Conservation (phyloP, 2,888 invertebrate species). For the Drosophila mulleri region DNA sequence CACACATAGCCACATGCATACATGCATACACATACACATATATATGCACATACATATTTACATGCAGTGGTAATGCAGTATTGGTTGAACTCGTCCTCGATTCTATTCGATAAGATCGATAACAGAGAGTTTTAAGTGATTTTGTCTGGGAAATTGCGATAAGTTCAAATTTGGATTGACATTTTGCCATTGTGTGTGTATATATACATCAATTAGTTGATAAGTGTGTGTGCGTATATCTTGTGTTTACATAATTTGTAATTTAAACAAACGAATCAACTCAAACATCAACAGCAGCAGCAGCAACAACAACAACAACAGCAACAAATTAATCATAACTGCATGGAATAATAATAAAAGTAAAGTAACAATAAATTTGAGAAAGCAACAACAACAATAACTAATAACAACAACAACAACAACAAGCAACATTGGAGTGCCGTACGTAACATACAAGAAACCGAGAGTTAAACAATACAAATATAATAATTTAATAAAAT, state of each 20-base stretch:
- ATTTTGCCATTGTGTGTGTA: background rate
- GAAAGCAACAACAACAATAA: constrained; percentile 11
- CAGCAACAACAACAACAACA: constrained; percentile 37
- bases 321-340: constrained; percentile 35
- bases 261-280: constrained; percentile 29
- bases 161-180: constrained; percentile 10
- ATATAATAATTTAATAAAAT: constrained; percentile 31
- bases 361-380: constrained; percentile 24
- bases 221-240: background rate
- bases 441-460: constrained; percentile 46
- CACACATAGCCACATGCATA: background rate
- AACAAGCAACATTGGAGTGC: constrained; percentile 46
- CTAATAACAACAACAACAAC: background rate
- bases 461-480: constrained; percentile 16
- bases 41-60: background rate
- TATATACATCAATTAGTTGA: background rate
- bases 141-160: constrained; percentile 4
- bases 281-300: constrained; percentile 30
- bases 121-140: constrained; percentile 15
- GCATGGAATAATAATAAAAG: constrained; percentile 19
- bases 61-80: constrained; percentile 4
- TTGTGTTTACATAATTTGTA: constrained; percentile 35
- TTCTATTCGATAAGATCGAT: constrained; percentile 36
- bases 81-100: constrained; percentile 15
- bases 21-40: constrained; percentile 1